Evolutionary conservation across 2,888 invertebrate genomes (phyloP), one percentile per base, ranked within the genome.

Genomic region (Drosophila nr. medialis): DNA sequence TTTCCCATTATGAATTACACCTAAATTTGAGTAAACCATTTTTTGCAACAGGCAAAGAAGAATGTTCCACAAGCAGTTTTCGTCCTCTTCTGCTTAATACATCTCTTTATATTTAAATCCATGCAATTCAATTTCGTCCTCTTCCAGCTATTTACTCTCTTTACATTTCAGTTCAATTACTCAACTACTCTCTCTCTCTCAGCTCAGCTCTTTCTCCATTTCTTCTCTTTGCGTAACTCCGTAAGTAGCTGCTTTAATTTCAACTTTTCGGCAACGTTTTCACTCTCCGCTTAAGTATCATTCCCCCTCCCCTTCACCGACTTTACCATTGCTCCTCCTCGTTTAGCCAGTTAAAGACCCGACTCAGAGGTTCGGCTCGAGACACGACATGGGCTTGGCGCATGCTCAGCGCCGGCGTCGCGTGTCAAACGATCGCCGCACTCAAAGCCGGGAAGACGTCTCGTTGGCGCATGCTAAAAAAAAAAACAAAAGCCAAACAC

Each of bases 381-480:
- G 15, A 42, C 66, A 76, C 51, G 29, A 64, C 27, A 64, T 64
- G 73, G 61, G 60, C 83, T 76, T 76, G 76, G 65, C 48, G 71
- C 75, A 62, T 64, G 79, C 71, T 75, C 69, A 60, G 66, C 75
- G 72, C 49, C 59, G 72, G 68, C 64, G 63, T 79, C 86, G 81
- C 85, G 81, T 86, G 82, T 86, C 89, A 90, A 87, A 90, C 86
- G 90, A 81, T 64, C 81, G 77, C 67, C 77, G 67, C 77, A 83
- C 86, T 80, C 77, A 53, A 76, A 78, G 73, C 89, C 80, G 89
- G 77, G 77, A 84, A 86, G 85, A 86, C 88, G 86, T 78, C 45
- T 24, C 62, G 72, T 38, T 68, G 59, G 80, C 81, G 83, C 80
- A 65, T 66, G 75, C 75, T 50, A 24, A 30, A 38, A 24, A 15